phyloP scores from a whole-genome alignment of 2,113 vertebrate genomes.

The Neodontobutis hainanensis region DNA sequence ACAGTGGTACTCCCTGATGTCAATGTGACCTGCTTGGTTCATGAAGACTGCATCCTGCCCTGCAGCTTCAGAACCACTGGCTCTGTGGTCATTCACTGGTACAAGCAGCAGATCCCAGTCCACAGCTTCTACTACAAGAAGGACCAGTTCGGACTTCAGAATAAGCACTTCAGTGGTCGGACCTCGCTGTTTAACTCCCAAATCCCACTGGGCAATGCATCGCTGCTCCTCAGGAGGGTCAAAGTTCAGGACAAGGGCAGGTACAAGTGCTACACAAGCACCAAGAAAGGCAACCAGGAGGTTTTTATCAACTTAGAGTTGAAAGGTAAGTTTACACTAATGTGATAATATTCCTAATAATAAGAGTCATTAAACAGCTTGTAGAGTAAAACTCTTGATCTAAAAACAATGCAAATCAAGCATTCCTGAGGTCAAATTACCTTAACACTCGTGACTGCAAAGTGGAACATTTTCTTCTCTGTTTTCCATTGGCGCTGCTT shows the following conservation, averaged over 20 bases:
- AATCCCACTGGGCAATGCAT: conserved; percentile 81
- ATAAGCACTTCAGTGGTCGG: conserved; percentile 75
- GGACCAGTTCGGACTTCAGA: conserved; percentile 78
- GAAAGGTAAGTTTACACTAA: conserved; percentile 74
- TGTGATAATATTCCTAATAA: not conserved
- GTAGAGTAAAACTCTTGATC: not conserved
- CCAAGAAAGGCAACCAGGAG: conserved; percentile 67
- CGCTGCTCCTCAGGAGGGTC: conserved; percentile 78
- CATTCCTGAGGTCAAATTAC: conserved; percentile 35
- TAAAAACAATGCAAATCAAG: not conserved
- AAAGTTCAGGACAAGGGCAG: conserved; percentile 76
- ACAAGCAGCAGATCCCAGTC: conserved; percentile 76
- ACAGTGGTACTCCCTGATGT: conserved; percentile 57
- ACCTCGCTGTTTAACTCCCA: conserved; percentile 78
- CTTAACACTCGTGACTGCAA: conserved; percentile 20
- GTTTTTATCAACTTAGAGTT: conserved; percentile 66
- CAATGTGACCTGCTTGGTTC: conserved; percentile 76
- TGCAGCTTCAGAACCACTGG: conserved; percentile 75
- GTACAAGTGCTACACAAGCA: conserved; percentile 85
- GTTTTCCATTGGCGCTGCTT: conserved; percentile 17
- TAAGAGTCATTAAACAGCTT: not conserved
- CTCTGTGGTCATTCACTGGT: conserved; percentile 85
- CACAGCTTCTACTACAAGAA: conserved; percentile 81
- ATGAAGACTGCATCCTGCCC: conserved; percentile 81
- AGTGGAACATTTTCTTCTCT: conserved; percentile 35